Percentiles rank a stretch among this genome's conserved stretches.
Evolutionary conservation across 2,797 vertebrate species (phyloP).

Genomic region (Anguilla obscura): DNA sequence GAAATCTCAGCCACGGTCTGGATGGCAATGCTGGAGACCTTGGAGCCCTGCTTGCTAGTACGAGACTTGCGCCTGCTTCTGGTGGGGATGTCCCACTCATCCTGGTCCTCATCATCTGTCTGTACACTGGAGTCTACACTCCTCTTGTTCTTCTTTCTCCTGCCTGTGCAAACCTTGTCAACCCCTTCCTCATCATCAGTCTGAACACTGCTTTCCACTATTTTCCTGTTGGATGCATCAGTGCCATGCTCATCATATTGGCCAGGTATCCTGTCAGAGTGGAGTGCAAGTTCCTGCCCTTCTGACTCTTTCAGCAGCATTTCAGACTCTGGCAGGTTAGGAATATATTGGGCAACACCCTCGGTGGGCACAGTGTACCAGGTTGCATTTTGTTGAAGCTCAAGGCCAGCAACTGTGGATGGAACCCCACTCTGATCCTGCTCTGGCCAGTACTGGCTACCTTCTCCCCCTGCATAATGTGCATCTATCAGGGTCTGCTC

Average conservation of each 20-base stretch:
- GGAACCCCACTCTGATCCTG: constrained; percentile 81
- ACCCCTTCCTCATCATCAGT: constrained; percentile 93
- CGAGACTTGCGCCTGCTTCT: constrained; percentile 86
- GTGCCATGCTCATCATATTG: constrained; percentile 78
- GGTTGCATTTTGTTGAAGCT: constrained; percentile 72
- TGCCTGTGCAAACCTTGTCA: constrained; percentile 82
- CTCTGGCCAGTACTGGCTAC: constrained; percentile 88
- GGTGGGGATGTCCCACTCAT: constrained; percentile 89
- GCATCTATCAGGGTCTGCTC: constrained; percentile 83
- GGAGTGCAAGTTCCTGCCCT: constrained; percentile 73
- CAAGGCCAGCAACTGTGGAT: constrained; percentile 70
- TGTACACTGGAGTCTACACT: constrained; percentile 91
- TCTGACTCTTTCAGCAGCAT: constrained; percentile 67
- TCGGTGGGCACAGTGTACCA: constrained; percentile 79
- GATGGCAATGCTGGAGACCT: constrained; percentile 93
- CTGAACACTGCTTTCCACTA: constrained; percentile 92
- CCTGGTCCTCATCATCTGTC: constrained; percentile 96
- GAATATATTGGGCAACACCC: constrained; percentile 71
- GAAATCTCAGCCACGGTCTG: constrained; percentile 98
- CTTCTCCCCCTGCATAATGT: constrained; percentile 83
- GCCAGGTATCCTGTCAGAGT: constrained; percentile 77
- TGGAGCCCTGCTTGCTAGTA: constrained; percentile 77
- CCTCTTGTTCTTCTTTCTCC: constrained; percentile 84
- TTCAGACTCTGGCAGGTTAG: constrained; percentile 70
- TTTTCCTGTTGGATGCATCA: constrained; percentile 76